Evolutionary conservation across 2,113 vertebrate species (phyloP), one percentile per base, ranked within the genome.

Genomic region (Silurus asotus): DNA sequence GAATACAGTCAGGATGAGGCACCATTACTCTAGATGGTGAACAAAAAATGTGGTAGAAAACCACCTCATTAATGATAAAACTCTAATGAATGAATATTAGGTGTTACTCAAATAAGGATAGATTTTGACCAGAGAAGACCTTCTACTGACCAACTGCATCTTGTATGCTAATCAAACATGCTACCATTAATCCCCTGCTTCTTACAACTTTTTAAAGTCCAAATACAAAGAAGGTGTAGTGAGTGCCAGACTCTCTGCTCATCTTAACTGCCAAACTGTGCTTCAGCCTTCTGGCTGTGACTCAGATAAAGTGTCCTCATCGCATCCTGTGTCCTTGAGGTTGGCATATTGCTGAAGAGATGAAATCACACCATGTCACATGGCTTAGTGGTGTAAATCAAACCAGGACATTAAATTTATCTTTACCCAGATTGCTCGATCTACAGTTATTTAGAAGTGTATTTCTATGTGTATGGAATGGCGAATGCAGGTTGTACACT

Each of bases 271-370:
- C 7, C 48, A 65, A 65, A 65, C 49, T 82, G 81, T 82, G 48
- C n/a, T 69, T 53, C 81, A 82, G 49, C 77, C 77, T 80, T 80
- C 77, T 80, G 58, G 77, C 77, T 80, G 28, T 45, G 81, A 82
- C 62, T 82, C 81, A 82, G 49, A 80, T 61, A 81, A 70, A 81
- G 28, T 72, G 77, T 72, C 45, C 77, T 85, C 62, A 45, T 67
- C 11, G 61, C 65, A 75, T 75, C 79, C 53, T 55, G 64, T 88
- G 88, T 86, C 84, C 84, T 88, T 86, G 82, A 74, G 80, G 81
- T 75, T n/a, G 23, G 28, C 20, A 15, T 70, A 45, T 58, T 86
- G 55, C 70, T 80, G 84, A 48, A 83, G 83, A 76, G 51, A 64
- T n/a, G 53, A 79, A 53, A 67, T 79, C 19, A 45, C 69, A 69